Conservation (phyloP, 1,140 invertebrate species). For the Epicauta chinensis region DNA sequence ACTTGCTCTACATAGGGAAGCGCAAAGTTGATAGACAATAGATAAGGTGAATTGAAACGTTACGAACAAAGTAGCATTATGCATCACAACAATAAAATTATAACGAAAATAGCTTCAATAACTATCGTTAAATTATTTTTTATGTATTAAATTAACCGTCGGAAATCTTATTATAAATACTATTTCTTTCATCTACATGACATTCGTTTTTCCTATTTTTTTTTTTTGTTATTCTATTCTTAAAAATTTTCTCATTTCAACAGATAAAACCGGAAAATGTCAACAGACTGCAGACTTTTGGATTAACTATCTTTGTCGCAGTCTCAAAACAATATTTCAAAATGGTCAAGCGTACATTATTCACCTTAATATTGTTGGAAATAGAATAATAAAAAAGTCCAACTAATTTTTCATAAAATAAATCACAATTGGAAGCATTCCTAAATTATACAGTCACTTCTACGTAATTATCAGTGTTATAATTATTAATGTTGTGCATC, state of each 20-base stretch:
- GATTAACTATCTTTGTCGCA: constrained; percentile 14
- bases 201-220: too few species aligned
- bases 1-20: too few species aligned
- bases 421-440: not conserved
- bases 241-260: constrained; percentile 2
- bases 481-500: constrained; percentile 2
- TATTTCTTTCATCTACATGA: too few species aligned
- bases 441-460: not conserved
- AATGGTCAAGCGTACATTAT: constrained; percentile 8
- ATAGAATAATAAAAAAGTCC: not conserved
- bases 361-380: not conserved
- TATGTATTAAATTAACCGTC: too few species aligned
- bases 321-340: constrained; percentile 17
- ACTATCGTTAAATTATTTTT: too few species aligned
- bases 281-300: constrained; percentile 12
- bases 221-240: too few species aligned
- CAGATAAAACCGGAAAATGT: constrained; percentile 4
- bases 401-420: not conserved
- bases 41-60: too few species aligned
- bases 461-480: not conserved
- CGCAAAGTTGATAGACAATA: too few species aligned
- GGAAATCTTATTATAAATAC: too few species aligned
- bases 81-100: too few species aligned
- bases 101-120: too few species aligned
- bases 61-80: too few species aligned